These are phyloP conservation scores for Cliona cf. orientalis DNA, from an alignment of 37 sponge, comb jelly and placozoan genomes.

Conservation along the genomic window DNA sequence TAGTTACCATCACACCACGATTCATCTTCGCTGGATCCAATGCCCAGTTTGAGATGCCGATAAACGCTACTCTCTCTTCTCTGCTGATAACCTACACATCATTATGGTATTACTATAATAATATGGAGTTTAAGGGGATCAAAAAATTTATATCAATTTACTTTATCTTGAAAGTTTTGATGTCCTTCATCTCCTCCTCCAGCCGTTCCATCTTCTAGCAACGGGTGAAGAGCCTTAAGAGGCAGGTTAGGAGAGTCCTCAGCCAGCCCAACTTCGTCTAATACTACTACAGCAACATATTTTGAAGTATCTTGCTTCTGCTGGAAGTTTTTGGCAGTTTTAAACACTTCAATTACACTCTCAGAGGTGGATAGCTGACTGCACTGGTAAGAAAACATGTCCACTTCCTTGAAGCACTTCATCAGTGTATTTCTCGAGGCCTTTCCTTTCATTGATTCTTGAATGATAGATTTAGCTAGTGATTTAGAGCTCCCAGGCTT, in stretches of 20 bases:
- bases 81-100: conserved; percentile 41
- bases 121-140: too few species aligned
- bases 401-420: conserved; percentile 56
- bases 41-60: conserved; percentile 97
- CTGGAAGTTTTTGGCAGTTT: conserved; percentile 67
- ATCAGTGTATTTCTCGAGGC: conserved; percentile 17
- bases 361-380: conserved; percentile 82
- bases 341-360: conserved; percentile 78
- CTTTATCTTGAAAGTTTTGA: too few species aligned
- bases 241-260: conserved; percentile 91
- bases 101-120: too few species aligned
- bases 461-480: conserved; percentile 83
- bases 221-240: conserved; percentile 39
- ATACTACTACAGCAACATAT: conserved; percentile 82
- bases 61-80: conserved; percentile 79
- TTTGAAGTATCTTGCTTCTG: conserved; percentile 43
- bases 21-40: conserved; percentile 98
- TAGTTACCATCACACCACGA: conserved; percentile 85
- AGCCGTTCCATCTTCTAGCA: background rate
- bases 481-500: conserved; percentile 98
- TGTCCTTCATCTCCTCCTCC: background rate
- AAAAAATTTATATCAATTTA: too few species aligned
- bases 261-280: conserved; percentile 94
- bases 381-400: conserved; percentile 91
- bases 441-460: conserved; percentile 77